These are phyloP conservation scores for Magallana ariakensis DNA, from an alignment of 1,140 invertebrate species.

Conservation along the genomic window DNA sequence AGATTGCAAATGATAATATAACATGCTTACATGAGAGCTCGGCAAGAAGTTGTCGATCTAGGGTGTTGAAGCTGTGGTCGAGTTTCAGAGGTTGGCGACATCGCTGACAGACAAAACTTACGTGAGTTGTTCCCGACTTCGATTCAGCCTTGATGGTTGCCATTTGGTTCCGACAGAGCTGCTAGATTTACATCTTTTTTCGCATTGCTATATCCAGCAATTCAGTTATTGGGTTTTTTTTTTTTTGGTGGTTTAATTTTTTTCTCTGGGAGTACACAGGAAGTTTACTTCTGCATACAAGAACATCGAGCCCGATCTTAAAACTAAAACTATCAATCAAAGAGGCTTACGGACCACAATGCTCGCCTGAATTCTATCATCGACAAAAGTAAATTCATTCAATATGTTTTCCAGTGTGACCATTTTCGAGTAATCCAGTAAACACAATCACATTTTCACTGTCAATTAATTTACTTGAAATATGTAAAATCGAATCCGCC, in stretches of 20 bases:
- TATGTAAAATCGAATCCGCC: too few species aligned
- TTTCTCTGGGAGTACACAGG: background rate
- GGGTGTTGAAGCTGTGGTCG: constrained; percentile 90
- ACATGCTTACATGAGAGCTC: constrained; percentile 88
- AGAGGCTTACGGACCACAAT: background rate
- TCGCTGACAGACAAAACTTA: constrained; percentile 95
- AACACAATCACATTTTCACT: background rate
- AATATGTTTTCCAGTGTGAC: background rate
- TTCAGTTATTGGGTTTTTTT: background rate
- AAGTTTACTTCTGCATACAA: background rate
- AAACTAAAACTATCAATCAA: background rate
- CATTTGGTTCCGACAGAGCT: background rate
- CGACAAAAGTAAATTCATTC: background rate
- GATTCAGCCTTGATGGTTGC: background rate
- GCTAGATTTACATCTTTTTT: background rate
- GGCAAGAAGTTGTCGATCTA: constrained; percentile 91
- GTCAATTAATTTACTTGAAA: background rate
- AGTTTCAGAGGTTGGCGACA: constrained; percentile 92
- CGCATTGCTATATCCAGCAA: background rate
- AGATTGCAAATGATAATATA: background rate
- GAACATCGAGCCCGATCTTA: background rate
- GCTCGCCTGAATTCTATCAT: background rate
- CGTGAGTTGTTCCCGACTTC: constrained; percentile 72
- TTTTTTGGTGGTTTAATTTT: too few species aligned
- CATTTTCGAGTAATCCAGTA: background rate